Base-by-base conservation (phyloP, 2,797 vertebrate genomes). In the Lithobates pipiens region DNA sequence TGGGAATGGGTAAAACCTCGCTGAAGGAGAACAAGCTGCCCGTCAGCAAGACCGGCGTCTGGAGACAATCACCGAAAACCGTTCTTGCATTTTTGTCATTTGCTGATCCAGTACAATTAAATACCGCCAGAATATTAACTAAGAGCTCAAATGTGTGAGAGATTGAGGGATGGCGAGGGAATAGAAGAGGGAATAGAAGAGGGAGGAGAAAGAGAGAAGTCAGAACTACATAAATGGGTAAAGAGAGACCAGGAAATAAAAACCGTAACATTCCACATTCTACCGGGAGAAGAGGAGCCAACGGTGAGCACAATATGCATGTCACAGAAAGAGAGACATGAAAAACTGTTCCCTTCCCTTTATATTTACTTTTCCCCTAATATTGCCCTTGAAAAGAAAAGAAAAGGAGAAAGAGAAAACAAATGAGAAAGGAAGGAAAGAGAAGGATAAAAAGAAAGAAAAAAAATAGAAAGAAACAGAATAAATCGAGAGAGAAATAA, bases 21-120 rank as follows among this genome's bases (percentile, higher is more conserved):
- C 42, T 72, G 68, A 80, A 71, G 78, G 46, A 72, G 68, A 80
- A 36, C 67, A 54, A 71, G 67, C 67, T 57, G 65, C 67, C 67
- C 32, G 78, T 80, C 78, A 80, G 68, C 78, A 80, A 50, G 67
- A 57, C 18, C 78, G 4, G 29, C n/a, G 78, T 72, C 68, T 72
- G 46, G 67, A 25, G 67, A 80, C 65, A 50, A 70, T 46, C 77
- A 13, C 44, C 6, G 21, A 71, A 69, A 80, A 71, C 36, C 44
- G 34, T 54, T 68, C 67, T 71, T 57, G 44, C 29, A 36, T 80
- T 54, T 54, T 70, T 61, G 74, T 42, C 32, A 32, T 39, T 63
- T 77, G 27, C 82, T 83, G 73, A 83, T 68, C 39, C 65, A 16
- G 65, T 27, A 54, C 65, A 76, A 83, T 70, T 46, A 76, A 36